Base-by-base conservation (phyloP, 2,888 invertebrate genomes). In the Drosophila putrida region DNA sequence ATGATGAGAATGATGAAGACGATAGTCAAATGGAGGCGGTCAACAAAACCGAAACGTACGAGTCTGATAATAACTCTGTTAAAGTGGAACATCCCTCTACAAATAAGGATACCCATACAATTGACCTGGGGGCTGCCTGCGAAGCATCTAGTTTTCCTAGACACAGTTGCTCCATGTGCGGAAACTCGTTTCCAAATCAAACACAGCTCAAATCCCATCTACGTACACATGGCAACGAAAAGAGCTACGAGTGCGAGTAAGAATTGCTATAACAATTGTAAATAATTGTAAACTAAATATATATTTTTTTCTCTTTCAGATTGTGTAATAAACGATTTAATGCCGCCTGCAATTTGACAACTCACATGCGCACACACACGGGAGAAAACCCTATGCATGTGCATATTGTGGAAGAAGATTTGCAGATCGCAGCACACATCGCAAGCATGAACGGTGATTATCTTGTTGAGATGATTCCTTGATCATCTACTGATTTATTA, bases 391-490 rank as follows among this genome's bases (percentile, higher is more conserved):
- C 0, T 91, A 54, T 35, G 44, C 74, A 20, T 91, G 91, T 13
- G 36, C 31, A 11, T 80, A 75, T 41, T 91, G 92, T 63, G 53
- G 71, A 6, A 82, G 92, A 4, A 82, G 89, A 4, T 92, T 92
- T 62, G 80, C 90, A 0, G 92, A 92, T 80, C 90, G 90, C 11
- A 92, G 91, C n/a, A 90, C 91, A 2, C 86, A 90, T 51, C 83
- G 91, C 4, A 91, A 92, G 55, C 92, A 92, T 62, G 91, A 91
- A 77, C 85, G 92, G 91, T 90, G 47, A 0, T 39, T 31, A n/a
- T 1, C 5, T 15, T 27, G 0, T 6, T 2, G 1, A 13, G 25
- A 5, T 44, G 10, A 10, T 5, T 8, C 5, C 3, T 27, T 13
- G 0, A 5, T 15, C 3, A 10, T 33, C 9, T 36, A 2, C 5